phyloP scores from a whole-genome alignment of 1,140 invertebrate genomes.

The Nebria ingens region DNA sequence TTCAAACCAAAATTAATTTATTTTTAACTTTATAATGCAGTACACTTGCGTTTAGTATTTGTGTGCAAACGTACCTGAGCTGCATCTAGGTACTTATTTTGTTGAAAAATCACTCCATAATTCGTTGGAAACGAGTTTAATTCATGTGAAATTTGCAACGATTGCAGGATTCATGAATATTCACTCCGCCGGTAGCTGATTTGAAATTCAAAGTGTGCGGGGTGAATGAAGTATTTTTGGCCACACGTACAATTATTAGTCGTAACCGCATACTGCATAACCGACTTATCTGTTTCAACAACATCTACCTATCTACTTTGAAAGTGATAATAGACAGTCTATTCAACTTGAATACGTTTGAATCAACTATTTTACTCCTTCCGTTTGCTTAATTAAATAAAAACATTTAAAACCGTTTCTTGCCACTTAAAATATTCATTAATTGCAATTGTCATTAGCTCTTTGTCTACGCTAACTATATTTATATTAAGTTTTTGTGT shows the following conservation, averaged over 20 bases:
- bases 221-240: not conserved
- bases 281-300: not conserved
- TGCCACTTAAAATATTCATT: not conserved
- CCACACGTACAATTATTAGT: conserved; percentile 7
- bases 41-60: too few species aligned
- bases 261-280: not conserved
- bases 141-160: not conserved
- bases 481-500: not conserved
- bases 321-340: not conserved
- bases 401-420: too few species aligned
- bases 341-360: not conserved
- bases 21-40: too few species aligned
- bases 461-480: too few species aligned
- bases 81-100: not conserved
- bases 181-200: not conserved
- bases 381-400: too few species aligned
- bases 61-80: too few species aligned
- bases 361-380: too few species aligned
- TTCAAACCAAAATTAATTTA: too few species aligned
- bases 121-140: not conserved
- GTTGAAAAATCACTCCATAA: not conserved
- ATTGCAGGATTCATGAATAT: conserved; percentile 1
- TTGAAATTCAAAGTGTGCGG: conserved; percentile 4
- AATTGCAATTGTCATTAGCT: not conserved
- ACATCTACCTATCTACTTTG: not conserved